Evolutionary conservation across 2,888 invertebrate species (phyloP).

Genomic region (Acrocera orbiculus): DNA sequence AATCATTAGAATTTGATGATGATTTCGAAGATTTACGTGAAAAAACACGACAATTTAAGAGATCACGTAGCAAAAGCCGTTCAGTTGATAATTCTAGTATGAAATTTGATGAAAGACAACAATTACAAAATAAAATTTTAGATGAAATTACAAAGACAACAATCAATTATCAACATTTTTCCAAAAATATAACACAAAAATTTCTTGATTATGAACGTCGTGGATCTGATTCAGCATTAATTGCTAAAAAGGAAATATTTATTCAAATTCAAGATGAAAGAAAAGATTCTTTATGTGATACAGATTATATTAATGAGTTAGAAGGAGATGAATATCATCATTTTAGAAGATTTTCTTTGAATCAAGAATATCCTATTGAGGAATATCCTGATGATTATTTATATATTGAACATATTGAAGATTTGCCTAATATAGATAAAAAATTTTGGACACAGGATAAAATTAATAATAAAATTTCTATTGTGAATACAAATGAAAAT

Average conservation of each 20-base stretch:
- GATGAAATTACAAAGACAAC: conserved; percentile 21
- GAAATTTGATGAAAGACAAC: too few species aligned
- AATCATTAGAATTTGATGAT: conserved; percentile 21
- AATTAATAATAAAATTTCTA: neutral
- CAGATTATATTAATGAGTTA: conserved; percentile 11
- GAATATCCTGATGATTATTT: conserved; percentile 24
- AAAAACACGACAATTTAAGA: conserved; percentile 20
- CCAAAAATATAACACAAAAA: conserved; percentile 18
- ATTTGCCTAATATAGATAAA: neutral
- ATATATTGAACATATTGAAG: conserved; percentile 21
- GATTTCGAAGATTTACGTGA: conserved; percentile 22
- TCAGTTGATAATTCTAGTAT: conserved; percentile 18
- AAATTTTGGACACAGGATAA: too few species aligned
- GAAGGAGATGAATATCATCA: conserved; percentile 31
- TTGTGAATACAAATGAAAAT: neutral
- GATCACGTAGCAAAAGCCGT: conserved; percentile 25
- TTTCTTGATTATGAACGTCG: conserved; percentile 24
- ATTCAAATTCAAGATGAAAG: conserved; percentile 15
- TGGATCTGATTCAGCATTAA: conserved; percentile 25
- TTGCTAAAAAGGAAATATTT: conserved; percentile 17
- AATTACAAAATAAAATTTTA: conserved; percentile 20
- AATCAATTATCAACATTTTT: conserved; percentile 22
- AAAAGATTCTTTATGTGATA: conserved; percentile 12
- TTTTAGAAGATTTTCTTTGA: conserved; percentile 24
- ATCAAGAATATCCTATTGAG: conserved; percentile 23